Conservation (phyloP, 2,113 vertebrate genomes). For the Harpagus bidentatus region DNA sequence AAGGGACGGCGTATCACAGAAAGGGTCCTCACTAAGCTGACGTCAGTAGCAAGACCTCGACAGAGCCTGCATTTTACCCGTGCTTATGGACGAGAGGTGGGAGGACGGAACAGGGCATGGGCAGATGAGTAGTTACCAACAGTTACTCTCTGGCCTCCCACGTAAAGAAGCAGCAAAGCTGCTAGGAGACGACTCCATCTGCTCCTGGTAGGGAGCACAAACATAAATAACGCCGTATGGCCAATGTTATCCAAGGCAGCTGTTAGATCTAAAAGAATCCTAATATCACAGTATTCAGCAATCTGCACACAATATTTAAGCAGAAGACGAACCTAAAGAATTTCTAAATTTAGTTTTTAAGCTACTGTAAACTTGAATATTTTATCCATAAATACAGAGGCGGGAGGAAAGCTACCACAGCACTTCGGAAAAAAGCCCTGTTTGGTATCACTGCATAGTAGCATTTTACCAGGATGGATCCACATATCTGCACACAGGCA, state of each 20-base stretch:
- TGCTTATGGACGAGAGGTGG: rapidly evolving
- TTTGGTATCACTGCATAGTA: background rate
- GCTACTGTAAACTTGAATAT: background rate
- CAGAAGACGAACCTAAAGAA: background rate
- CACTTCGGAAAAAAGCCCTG: background rate
- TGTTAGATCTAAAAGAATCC: background rate
- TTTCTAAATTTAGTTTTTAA: background rate
- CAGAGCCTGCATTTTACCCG: background rate
- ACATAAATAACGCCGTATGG: background rate
- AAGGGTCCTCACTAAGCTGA: background rate
- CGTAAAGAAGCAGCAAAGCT: background rate
- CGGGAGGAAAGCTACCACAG: background rate
- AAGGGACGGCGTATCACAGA: background rate
- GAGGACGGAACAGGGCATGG: background rate
- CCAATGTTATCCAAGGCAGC: background rate
- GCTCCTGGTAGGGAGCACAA: background rate
- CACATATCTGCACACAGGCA: background rate
- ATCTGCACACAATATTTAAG: background rate
- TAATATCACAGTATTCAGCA: background rate
- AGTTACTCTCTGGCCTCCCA: background rate
- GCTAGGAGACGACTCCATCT: slow-evolving; percentile 14
- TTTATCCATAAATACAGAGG: background rate
- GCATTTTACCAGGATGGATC: background rate
- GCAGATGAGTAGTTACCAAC: background rate
- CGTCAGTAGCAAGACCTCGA: background rate